Evolutionary conservation across 2,888 invertebrate species (phyloP).

Genomic region (Pterobdella sp.): DNA sequence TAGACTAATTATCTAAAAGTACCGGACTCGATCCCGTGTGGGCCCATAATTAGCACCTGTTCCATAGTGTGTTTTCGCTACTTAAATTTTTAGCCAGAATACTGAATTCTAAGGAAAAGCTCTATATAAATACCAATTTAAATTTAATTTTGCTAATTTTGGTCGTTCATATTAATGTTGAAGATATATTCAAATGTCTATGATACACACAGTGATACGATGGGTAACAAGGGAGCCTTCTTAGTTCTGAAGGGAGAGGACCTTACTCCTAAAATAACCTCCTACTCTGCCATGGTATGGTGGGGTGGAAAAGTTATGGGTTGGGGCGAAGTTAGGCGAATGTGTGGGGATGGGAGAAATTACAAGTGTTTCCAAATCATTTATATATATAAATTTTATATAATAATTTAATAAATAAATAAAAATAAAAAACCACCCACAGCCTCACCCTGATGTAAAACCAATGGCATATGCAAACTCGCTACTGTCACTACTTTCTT

Average conservation of each 20-base stretch:
- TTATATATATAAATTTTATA: constrained; percentile 10
- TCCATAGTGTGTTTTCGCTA: too few relatives aligned
- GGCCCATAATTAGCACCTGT: too few relatives aligned
- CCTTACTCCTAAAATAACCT: constrained; percentile 78
- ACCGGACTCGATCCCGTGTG: too few relatives aligned
- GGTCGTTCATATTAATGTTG: neutral
- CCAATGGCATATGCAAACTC: constrained; percentile 88
- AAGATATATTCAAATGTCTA: neutral
- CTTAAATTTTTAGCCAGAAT: too few relatives aligned
- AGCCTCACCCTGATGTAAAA: constrained; percentile 92
- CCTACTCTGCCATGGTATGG: constrained; percentile 92
- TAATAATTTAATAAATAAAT: too few relatives aligned
- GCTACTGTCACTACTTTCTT: constrained; percentile 43
- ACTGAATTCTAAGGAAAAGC: too few relatives aligned
- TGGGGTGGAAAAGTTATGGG: constrained; percentile 65
- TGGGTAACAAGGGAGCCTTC: constrained; percentile 97
- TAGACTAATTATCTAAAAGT: too few relatives aligned
- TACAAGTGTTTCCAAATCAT: neutral
- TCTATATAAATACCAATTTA: too few relatives aligned
- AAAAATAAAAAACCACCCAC: constrained; percentile 55
- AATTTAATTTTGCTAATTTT: neutral
- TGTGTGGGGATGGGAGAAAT: neutral
- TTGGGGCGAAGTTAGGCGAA: too few relatives aligned
- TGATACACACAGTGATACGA: constrained; percentile 77
- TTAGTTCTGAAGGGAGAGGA: constrained; percentile 81